Evolutionary conservation across 2,797 vertebrate species (phyloP), one percentile per base, ranked within the genome.

Genomic region (Anolis apletophallus): DNA sequence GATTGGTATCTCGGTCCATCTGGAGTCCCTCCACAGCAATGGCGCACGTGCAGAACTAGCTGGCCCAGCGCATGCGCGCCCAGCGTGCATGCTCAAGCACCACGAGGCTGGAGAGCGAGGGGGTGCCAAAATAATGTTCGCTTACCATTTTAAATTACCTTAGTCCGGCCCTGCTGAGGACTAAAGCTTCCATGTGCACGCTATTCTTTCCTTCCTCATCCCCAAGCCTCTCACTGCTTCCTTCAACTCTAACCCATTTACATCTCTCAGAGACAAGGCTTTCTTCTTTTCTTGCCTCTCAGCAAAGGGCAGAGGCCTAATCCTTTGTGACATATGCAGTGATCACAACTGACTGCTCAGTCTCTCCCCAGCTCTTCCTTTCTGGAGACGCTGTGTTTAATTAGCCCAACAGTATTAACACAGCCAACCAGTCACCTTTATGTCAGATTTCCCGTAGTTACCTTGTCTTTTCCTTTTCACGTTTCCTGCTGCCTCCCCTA

Each of bases 331-430:
- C 95, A 96, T 80, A 94, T 94, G 91, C 93, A 94, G 84, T 81
- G 91, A 94, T 93, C 94, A 90, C 91, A 95, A 94, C 89, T 92
- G 92, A 94, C 91, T 94, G 46, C 87, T 87, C 92, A 86, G 85
- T 92, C 85, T 92, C 90, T 96, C 91, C 91, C 88, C 73, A 92
- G 90, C 92, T 91, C 89, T 95, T 90, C 93, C 91, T 95, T 96
- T 93, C 92, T 81, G 90, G 91, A 95, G 87, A 95, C 94, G 89
- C 76, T 94, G 87, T 78, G 87, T 96, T 96, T 96, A 96, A 96
- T 96, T 96, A 96, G 92, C 86, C 87, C 89, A 67, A 81, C 90
- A 80, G 91, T 72, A 95, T 94, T 91, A 95, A 78, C 93, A 85
- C 19, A 92, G 80, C 88, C 93, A 93, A 79, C 88, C 89, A 90